Evolutionary conservation across 2,888 invertebrate genomes (phyloP), one percentile per base, ranked within the genome.

Genomic region (Tubiluchus corallicola): DNA sequence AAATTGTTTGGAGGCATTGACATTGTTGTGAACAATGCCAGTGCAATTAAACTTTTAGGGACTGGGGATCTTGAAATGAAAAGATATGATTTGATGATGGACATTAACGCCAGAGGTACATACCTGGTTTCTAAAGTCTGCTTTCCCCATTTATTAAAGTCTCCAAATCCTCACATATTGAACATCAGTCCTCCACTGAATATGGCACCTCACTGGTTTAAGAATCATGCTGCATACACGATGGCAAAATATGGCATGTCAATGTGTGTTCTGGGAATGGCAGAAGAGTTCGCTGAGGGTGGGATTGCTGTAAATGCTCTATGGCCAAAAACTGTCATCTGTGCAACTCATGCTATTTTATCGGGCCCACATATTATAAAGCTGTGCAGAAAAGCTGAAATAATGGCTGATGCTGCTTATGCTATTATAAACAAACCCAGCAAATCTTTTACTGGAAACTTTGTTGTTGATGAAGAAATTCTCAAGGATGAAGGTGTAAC

Each of bases 161-260:
- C n/a, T 4, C 17, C 75, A 48, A 88, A 90, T 64, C 82, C 88
- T 0, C 94, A 96, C 60, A 88, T 96, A 52, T 70, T 96, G 16
- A 96, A 94, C 64, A 70, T 96, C 42, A 90, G 90, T 18, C 96
- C 96, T 2, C 96, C 96, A 0, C 68, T 96, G 16, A 83, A 79
- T 61, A 74, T 96, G 78, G 74, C 75, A 53, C 75, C 85, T 1
- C 70, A 74, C 53, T 96, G 96, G 96, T 90, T 96, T 62, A 74
- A 75, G 42, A 71, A 79, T 51, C 83, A 92, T 65, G 82, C 88
- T n/a, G 66, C 92, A 1, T 96, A 98, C 65, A 92, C 94, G 1
- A 94, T 94, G 79, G 87, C 96, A 2, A 96, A 96, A 62, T 96
- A 88, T 63, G 94, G 92, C 17, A 94, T 94, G 94, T 90, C 90